Percentiles rank a stretch among this genome's conserved stretches.
phyloP scores from a whole-genome alignment of 2,797 vertebrate genomes.

The Nannoperca obscura region DNA sequence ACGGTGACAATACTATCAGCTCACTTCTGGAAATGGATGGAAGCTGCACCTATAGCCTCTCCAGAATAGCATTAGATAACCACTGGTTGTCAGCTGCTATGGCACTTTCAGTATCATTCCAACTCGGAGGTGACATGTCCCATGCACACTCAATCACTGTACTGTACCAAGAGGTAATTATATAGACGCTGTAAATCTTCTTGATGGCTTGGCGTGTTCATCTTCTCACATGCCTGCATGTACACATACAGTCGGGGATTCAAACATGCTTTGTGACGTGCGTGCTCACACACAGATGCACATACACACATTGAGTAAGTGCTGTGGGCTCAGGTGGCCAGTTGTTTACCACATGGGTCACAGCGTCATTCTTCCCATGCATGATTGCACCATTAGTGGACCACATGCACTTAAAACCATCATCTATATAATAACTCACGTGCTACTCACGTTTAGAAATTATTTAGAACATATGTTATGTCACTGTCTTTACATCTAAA shows the following conservation, averaged over 20 bases:
- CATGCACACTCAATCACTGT: conserved; percentile 54
- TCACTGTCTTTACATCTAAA: fast-evolving
- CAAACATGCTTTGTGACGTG: conserved; percentile 29
- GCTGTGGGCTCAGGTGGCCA: conserved; percentile 73
- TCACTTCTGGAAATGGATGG: conserved; percentile 60
- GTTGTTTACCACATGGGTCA: conserved; percentile 59
- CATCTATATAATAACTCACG: conserved; percentile 2
- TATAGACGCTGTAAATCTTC: conserved; percentile 63
- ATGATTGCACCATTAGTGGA: conserved; percentile 19
- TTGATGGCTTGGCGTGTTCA: conserved; percentile 50
- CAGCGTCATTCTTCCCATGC: not conserved
- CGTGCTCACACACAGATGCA: conserved; percentile 26
- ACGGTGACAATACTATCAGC: conserved; percentile 64
- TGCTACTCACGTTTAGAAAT: conserved; percentile 9
- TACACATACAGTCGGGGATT: conserved; percentile 21
- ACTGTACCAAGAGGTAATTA: conserved; percentile 73
- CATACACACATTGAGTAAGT: not conserved
- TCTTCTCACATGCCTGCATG: conserved; percentile 42
- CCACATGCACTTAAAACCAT: conserved; percentile 22
- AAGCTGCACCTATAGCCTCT: conserved; percentile 42
- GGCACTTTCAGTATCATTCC: conserved; percentile 59
- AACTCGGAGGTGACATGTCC: conserved; percentile 64
- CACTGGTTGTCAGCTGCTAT: conserved; percentile 59
- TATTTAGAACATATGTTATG: not conserved
- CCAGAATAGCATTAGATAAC: conserved; percentile 70